Conservation (phyloP, 2,797 vertebrate genomes). For the Myoxocephalus aenaeus region DNA sequence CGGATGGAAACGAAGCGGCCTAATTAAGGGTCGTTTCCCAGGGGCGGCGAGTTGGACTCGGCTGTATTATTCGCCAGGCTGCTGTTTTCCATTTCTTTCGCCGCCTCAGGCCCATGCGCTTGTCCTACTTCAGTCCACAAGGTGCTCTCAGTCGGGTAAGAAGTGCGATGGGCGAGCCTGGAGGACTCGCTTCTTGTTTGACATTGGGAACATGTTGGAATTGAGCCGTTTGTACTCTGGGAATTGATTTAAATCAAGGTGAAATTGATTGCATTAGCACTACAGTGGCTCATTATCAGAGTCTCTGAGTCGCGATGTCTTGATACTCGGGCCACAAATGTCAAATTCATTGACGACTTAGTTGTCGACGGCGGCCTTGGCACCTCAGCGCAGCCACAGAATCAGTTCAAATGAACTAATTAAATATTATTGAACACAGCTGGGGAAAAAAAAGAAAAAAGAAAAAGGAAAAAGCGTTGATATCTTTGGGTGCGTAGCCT, state of each 20-base stretch:
- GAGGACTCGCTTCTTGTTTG: constrained; percentile 31
- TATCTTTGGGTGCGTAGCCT: constrained; percentile 57
- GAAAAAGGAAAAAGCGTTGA: constrained; percentile 33
- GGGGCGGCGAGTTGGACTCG: constrained; percentile 36
- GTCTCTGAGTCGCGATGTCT: constrained; percentile 7
- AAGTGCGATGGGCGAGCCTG: constrained; percentile 27
- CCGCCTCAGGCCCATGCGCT: constrained; percentile 45
- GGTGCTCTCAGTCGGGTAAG: constrained; percentile 52
- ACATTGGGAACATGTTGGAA: constrained; percentile 30
- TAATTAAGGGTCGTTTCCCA: constrained; percentile 71
- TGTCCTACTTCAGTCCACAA: constrained; percentile 67
- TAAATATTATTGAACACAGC: constrained; percentile 56
- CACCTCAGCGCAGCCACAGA: constrained; percentile 21
- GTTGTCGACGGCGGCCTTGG: constrained; percentile 22
- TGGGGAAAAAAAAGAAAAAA: constrained; percentile 11
- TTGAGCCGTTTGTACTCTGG: constrained; percentile 31
- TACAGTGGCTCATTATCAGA: constrained; percentile 24
- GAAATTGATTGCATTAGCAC: constrained; percentile 36
- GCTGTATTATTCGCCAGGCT: constrained; percentile 62
- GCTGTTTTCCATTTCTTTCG: constrained; percentile 56
- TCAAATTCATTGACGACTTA: constrained; percentile 36
- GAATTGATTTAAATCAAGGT: constrained; percentile 35
- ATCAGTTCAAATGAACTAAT: constrained; percentile 60
- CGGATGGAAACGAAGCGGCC: constrained; percentile 53
- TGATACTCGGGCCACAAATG: constrained; percentile 25